These are phyloP conservation scores for Tenthredo livida DNA, from an alignment of 2,888 invertebrate genomes.

Conservation along the genomic window DNA sequence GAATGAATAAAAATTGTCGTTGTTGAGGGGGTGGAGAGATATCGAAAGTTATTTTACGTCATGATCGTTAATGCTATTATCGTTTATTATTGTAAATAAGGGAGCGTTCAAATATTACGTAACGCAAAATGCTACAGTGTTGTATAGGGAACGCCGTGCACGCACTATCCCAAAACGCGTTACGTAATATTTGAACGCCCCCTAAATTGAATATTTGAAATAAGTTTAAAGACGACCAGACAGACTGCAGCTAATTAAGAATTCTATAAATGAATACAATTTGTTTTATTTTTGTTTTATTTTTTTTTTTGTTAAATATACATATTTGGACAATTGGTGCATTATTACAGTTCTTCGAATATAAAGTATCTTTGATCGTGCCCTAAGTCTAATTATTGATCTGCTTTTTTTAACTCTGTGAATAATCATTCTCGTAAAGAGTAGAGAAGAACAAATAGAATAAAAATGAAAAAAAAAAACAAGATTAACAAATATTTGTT, in stretches of 20 bases:
- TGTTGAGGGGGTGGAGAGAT: slow-evolving; percentile 16
- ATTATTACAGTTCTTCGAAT: slow-evolving; percentile 17
- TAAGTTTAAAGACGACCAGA: slow-evolving; percentile 41
- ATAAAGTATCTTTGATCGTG: not conserved
- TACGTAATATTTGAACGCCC: no score
- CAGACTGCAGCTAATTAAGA: slow-evolving; percentile 50
- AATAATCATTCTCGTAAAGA: slow-evolving; percentile 5
- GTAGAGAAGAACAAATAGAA: not conserved
- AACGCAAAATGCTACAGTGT: no score
- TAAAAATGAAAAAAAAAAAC: not conserved
- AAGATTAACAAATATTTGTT: slow-evolving; percentile 1
- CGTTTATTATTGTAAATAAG: slow-evolving; percentile 48
- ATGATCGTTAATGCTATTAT: slow-evolving; percentile 26
- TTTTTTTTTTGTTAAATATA: slow-evolving; percentile 13
- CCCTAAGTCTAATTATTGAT: slow-evolving; percentile 35
- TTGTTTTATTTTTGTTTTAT: not conserved
- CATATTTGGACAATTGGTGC: slow-evolving; percentile 41
- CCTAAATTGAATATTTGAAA: slow-evolving; percentile 44
- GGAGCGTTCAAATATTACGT: no score
- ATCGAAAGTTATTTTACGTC: slow-evolving; percentile 25
- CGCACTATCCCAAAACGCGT: no score
- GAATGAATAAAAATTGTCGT: not conserved
- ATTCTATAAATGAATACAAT: slow-evolving; percentile 25
- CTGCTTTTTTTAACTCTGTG: slow-evolving; percentile 36
- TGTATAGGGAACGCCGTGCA: no score